These are phyloP conservation scores for Dissostichus mawsoni DNA, from an alignment of 2,113 vertebrate species.

Conservation along the genomic window DNA sequence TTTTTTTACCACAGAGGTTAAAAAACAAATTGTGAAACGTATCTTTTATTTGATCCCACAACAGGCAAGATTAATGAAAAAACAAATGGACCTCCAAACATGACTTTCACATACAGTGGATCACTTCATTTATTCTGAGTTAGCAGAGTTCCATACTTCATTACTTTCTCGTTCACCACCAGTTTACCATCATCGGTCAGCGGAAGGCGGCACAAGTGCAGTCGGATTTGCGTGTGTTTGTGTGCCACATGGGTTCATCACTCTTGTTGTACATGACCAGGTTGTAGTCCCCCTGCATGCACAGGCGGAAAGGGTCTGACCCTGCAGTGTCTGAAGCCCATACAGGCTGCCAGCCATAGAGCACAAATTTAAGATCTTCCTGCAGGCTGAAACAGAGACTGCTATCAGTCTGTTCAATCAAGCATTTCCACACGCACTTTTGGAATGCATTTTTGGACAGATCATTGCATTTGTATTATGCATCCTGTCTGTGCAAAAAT, in stretches of 20 bases:
- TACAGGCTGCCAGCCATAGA: slow-evolving; percentile 52
- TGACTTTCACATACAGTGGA: background rate
- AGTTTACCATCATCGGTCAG: slow-evolving; percentile 44
- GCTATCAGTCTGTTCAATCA: too few species aligned
- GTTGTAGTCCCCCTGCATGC: slow-evolving; percentile 67
- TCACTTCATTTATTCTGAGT: slow-evolving; percentile 4
- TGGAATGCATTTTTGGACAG: too few species aligned
- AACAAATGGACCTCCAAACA: background rate
- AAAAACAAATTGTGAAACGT: too few species aligned
- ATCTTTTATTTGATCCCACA: background rate
- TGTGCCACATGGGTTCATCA: background rate
- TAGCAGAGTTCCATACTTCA: slow-evolving; percentile 34
- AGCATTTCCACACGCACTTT: too few species aligned
- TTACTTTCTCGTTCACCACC: slow-evolving; percentile 18
- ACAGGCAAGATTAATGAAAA: background rate
- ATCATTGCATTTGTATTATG: background rate
- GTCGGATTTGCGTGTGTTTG: accelerated
- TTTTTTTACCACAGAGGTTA: too few species aligned
- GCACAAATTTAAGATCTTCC: slow-evolving; percentile 64
- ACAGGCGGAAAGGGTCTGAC: background rate
- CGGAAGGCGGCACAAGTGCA: slow-evolving; percentile 11
- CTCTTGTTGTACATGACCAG: slow-evolving; percentile 57
- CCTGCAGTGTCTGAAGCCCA: slow-evolving; percentile 23
- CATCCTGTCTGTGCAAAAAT: background rate
- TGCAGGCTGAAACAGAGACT: slow-evolving; percentile 11